Conservation (phyloP, 2,888 invertebrate genomes). For the Galeruca laticollis region DNA sequence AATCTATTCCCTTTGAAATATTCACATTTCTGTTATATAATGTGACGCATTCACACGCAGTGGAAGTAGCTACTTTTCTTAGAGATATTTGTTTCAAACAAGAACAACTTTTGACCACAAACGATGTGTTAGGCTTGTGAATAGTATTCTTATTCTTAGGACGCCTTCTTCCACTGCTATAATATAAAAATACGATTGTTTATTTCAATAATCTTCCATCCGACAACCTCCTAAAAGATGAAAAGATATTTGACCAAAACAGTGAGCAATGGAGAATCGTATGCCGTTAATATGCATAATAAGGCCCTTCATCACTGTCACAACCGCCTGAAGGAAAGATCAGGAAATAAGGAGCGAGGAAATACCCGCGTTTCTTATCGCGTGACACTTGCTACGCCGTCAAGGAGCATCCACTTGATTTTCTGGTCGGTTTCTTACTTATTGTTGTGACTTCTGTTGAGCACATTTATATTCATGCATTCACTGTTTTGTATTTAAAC, state of each 20-base stretch:
- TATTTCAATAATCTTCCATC: neutral
- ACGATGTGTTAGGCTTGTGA: too few relatives aligned
- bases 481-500: conserved; percentile 43
- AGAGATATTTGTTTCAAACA: too few relatives aligned
- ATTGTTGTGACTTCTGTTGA: conserved; percentile 52
- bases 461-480: conserved; percentile 59
- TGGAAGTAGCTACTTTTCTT: too few relatives aligned
- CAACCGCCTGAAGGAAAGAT: conserved; percentile 55
- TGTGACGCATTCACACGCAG: too few relatives aligned
- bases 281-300: conserved; percentile 63
- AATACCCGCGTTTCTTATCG: conserved; percentile 48
- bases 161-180: too few relatives aligned
- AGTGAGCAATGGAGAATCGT: conserved; percentile 46
- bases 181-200: neutral
- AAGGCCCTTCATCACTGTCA: conserved; percentile 63
- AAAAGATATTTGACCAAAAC: conserved; percentile 23
- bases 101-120: too few relatives aligned
- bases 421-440: conserved; percentile 60
- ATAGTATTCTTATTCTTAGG: too few relatives aligned
- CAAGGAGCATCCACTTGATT: conserved; percentile 55
- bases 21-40: too few relatives aligned
- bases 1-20: too few relatives aligned
- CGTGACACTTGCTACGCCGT: conserved; percentile 53
- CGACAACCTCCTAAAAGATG: neutral
- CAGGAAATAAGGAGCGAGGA: conserved; percentile 56